Base-by-base conservation (phyloP, 2,797 vertebrate genomes). In the Sciurus carolinensis region DNA sequence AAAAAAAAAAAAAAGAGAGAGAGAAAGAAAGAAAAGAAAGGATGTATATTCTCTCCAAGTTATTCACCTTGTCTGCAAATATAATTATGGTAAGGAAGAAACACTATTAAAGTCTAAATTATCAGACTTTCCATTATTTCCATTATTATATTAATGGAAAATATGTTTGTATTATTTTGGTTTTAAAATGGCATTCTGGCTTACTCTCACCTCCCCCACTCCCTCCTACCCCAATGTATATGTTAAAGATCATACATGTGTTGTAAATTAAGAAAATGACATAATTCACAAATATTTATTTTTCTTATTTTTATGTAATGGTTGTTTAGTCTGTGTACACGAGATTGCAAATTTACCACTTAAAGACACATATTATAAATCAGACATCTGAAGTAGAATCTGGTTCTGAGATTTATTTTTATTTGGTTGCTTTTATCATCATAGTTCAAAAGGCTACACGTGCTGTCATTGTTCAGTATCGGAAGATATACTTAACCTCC, bases 251-350 rank as follows among this genome's bases (percentile, higher is more conserved):
- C 62, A 94, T 85, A 59, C 86, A 98, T 75, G 72, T 92, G 88
- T 90, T 98, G 98, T 82, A 96, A 71, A 95, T 97, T 96, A 95
- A 93, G 77, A 96, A 98, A 97, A 87, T 96, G 80, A 76, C 11
- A 91, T 76, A 30, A 39, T 39, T 97, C 87, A 90, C 77, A 97
- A 88, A 71, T 90, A 91, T 96, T 66, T 98, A 73, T 89, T 94
- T 97, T 76, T 95, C 81, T 97, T 97, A 66, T 81, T 98, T 96
- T 96, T 97, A 93, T 72, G 71, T 86, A 22, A 6, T 91, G 73
- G 3, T 89, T 97, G 69, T 95, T 98, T 97, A 97, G 95, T 96
- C 95, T 97, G 28, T 92, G 76, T 59, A 95, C 52, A 73, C 92
- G 64, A 80, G 20, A 85, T 47, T 97, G 87, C 96, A 97, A 97